Evolutionary conservation across 2,888 invertebrate genomes (phyloP).

Genomic region (Orthosia cruda): DNA sequence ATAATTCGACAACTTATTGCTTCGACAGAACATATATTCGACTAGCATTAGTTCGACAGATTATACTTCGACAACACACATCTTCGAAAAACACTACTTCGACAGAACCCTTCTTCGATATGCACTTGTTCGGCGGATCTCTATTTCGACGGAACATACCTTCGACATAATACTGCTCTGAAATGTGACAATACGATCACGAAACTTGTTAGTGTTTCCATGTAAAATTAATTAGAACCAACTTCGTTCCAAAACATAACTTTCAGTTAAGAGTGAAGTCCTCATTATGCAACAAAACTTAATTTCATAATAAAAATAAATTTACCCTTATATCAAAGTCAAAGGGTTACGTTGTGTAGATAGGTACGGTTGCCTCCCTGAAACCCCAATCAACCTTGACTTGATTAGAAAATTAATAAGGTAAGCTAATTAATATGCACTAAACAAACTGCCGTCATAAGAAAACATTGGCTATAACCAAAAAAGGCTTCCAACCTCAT

Average conservation of each 20-base stretch:
- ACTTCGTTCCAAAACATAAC: conserved; percentile 34
- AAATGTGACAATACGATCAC: no score
- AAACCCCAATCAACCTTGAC: conserved; percentile 41
- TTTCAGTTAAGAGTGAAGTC: conserved; percentile 29
- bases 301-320: conserved; percentile 32
- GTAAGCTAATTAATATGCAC: conserved; percentile 34
- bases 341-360: not conserved
- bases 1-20: no score
- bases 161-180: no score
- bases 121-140: no score
- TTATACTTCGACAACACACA: no score
- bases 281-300: conserved; percentile 43
- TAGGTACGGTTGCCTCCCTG: not conserved
- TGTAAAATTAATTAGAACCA: conserved; percentile 48
- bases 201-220: conserved; percentile 48
- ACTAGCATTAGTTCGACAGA: no score
- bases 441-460: conserved; percentile 28
- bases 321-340: conserved; percentile 12
- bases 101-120: no score
- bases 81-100: no score
- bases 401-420: conserved; percentile 48
- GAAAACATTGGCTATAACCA: conserved; percentile 13
- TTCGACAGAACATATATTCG: no score
- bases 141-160: no score
- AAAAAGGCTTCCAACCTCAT: not conserved